These are phyloP conservation scores for Arenaria interpres DNA, from an alignment of 2,113 vertebrate species.

Conservation along the genomic window DNA sequence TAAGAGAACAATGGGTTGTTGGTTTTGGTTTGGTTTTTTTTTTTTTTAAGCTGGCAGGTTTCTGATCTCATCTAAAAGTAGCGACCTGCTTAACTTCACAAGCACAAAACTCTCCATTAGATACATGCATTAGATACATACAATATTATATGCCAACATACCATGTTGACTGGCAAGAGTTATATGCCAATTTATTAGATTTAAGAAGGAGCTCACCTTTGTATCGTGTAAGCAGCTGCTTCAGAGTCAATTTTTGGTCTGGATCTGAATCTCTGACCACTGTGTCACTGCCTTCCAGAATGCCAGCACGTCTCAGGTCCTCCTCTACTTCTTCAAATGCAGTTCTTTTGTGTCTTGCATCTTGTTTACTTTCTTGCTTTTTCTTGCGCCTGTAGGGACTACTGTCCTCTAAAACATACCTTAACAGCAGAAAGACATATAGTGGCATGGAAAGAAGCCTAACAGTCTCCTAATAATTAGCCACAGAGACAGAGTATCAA, in stretches of 20 bases:
- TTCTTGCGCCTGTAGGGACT: slow-evolving; percentile 87
- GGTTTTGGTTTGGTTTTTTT: background rate
- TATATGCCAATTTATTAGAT: background rate
- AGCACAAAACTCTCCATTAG: background rate
- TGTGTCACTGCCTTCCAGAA: slow-evolving; percentile 71
- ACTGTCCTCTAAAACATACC: slow-evolving; percentile 88
- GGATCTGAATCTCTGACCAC: slow-evolving; percentile 86
- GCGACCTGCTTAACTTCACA: background rate
- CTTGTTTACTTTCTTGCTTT: slow-evolving; percentile 76
- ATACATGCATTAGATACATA: background rate
- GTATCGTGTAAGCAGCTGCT: slow-evolving; percentile 86
- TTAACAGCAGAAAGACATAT: slow-evolving; percentile 47
- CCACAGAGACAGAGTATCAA: background rate
- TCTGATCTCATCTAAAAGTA: background rate
- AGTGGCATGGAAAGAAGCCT: background rate
- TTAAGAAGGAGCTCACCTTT: slow-evolving; percentile 76
- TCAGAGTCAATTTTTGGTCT: slow-evolving; percentile 89
- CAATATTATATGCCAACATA: background rate
- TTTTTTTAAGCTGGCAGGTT: background rate
- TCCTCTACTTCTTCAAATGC: slow-evolving; percentile 85
- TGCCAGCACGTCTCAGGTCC: slow-evolving; percentile 80
- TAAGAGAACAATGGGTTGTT: background rate
- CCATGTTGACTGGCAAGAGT: background rate
- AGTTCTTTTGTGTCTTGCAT: slow-evolving; percentile 72
- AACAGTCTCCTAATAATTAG: background rate